These are phyloP conservation scores for Temnothorax nylanderi DNA, from an alignment of 1,140 invertebrate species.

Conservation along the genomic window DNA sequence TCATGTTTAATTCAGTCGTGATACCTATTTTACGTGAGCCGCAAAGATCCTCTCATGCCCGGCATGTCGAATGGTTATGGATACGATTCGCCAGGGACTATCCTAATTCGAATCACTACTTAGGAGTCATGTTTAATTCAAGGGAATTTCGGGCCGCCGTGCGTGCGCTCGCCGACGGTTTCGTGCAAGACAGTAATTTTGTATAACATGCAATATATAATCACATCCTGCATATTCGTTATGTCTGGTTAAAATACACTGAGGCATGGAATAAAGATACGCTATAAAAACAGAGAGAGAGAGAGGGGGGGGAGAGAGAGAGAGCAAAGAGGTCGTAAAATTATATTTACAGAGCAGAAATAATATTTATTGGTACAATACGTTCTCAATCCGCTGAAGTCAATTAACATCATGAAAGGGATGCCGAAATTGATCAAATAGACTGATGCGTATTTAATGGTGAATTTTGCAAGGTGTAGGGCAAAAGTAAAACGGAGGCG, in stretches of 20 bases:
- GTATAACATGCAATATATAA: slow-evolving; percentile 53
- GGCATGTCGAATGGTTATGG: slow-evolving; percentile 51
- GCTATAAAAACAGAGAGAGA: background rate
- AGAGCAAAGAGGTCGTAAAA: background rate
- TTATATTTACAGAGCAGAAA: slow-evolving; percentile 28
- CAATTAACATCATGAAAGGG: slow-evolving; percentile 8
- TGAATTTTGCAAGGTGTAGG: background rate
- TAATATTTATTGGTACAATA: slow-evolving; percentile 16
- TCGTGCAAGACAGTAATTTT: slow-evolving; percentile 60
- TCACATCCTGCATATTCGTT: slow-evolving; percentile 33
- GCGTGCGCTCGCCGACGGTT: slow-evolving; percentile 31
- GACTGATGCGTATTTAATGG: slow-evolving; percentile 17
- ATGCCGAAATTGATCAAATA: slow-evolving; percentile 33
- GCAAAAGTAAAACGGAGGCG: slow-evolving; percentile 17
- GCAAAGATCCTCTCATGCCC: slow-evolving; percentile 43
- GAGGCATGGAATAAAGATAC: slow-evolving; percentile 19
- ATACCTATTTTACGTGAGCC: slow-evolving; percentile 59
- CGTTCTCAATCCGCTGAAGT: background rate
- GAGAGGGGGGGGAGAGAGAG: too few relatives aligned
- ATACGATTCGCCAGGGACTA: slow-evolving; percentile 34
- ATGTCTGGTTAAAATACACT: slow-evolving; percentile 18
- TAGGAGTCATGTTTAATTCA: slow-evolving; percentile 73
- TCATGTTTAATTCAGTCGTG: slow-evolving; percentile 71
- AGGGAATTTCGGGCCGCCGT: slow-evolving; percentile 5
- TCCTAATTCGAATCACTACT: slow-evolving; percentile 66